Percentiles rank a stretch among this genome's conserved stretches.
Evolutionary conservation across 1,140 invertebrate genomes (phyloP).

Genomic region (Steinernema khuongi): DNA sequence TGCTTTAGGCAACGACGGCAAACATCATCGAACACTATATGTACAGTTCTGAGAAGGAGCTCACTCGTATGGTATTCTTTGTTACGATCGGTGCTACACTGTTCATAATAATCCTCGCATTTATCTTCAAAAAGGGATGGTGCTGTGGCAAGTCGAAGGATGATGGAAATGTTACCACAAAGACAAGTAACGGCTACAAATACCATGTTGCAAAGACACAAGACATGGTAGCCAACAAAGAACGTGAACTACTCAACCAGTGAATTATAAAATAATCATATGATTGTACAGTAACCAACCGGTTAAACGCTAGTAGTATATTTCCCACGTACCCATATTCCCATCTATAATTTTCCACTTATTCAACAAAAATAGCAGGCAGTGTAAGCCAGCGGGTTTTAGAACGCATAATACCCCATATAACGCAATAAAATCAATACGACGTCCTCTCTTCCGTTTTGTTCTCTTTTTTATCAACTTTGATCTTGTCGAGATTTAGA

Average conservation of each 20-base stretch:
- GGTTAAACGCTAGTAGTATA: too few species aligned
- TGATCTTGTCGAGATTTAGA: too few species aligned
- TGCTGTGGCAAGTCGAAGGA: conserved; percentile 22
- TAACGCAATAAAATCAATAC: too few species aligned
- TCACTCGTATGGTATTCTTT: conserved; percentile 9
- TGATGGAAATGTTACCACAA: conserved; percentile 1
- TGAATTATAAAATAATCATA: neutral
- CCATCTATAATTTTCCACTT: too few species aligned
- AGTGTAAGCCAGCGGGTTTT: too few species aligned
- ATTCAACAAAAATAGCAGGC: too few species aligned
- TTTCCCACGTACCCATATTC: too few species aligned
- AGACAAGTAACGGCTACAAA: conserved; percentile 22
- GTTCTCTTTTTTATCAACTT: too few species aligned
- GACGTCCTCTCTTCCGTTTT: too few species aligned
- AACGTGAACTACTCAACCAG: conserved; percentile 8
- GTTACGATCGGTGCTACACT: conserved; percentile 17
- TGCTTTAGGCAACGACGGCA: conserved; percentile 1
- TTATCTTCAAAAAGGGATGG: neutral
- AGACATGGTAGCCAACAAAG: conserved; percentile 4
- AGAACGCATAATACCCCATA: too few species aligned
- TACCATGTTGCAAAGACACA: conserved; percentile 6
- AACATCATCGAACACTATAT: conserved; percentile 18
- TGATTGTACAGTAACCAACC: neutral
- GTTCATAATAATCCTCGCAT: conserved; percentile 4
- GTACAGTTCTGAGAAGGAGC: conserved; percentile 11